Conservation (phyloP, 2,113 vertebrate genomes). For the Pelobates fuscus region DNA sequence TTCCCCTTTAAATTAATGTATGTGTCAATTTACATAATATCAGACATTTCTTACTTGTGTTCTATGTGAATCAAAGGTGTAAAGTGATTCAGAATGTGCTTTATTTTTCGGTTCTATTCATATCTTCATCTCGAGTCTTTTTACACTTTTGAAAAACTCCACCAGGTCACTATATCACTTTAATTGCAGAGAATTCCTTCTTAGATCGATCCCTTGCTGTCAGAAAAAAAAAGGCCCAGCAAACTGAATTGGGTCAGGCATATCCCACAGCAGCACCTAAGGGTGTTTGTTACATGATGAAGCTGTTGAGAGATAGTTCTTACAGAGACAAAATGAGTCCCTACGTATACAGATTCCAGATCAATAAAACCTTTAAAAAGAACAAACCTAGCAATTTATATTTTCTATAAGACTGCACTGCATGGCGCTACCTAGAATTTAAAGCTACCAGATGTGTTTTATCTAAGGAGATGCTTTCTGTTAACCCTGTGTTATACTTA, state of each 20-base stretch:
- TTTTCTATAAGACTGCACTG: neutral
- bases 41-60: too few relatives aligned
- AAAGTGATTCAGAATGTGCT: too few relatives aligned
- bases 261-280: neutral
- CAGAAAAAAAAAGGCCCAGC: neutral
- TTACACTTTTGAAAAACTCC: neutral
- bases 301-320: neutral
- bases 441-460: neutral
- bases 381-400: neutral
- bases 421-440: neutral
- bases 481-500: too few relatives aligned
- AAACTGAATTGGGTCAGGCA: neutral
- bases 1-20: too few relatives aligned
- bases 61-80: too few relatives aligned
- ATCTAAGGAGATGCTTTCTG: too few relatives aligned
- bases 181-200: neutral
- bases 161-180: neutral
- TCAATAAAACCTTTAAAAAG: constrained; percentile 1
- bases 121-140: too few relatives aligned
- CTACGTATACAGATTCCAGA: neutral
- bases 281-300: neutral
- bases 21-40: too few relatives aligned
- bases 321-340: neutral
- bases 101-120: too few relatives aligned
- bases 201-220: neutral